These are phyloP conservation scores for Leucoraja erinaceus DNA, from an alignment of 2,113 vertebrate genomes.

Conservation along the genomic window DNA sequence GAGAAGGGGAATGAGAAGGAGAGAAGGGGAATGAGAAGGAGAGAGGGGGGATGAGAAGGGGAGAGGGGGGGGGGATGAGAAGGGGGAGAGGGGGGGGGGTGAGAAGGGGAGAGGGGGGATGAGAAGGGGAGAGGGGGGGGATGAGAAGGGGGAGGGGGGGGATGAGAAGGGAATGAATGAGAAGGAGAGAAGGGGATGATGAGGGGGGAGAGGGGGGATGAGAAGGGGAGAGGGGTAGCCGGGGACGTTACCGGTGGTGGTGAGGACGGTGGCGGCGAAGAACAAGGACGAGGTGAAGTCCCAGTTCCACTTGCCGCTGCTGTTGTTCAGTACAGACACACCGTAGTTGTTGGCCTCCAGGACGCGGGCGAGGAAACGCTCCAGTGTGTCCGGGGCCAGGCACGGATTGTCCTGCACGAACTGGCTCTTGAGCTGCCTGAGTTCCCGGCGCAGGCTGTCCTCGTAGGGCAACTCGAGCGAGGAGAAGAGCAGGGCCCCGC, in stretches of 20 bases:
- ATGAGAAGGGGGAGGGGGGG: too few species aligned
- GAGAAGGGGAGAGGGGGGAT: accelerated
- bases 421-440: conserved; percentile 69
- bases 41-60: too few species aligned
- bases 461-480: conserved; percentile 91
- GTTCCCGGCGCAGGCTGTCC: conserved; percentile 78
- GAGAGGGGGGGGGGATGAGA: too few species aligned
- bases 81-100: too few species aligned
- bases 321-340: conserved; percentile 86
- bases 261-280: conserved; percentile 90
- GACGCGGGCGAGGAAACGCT: conserved; percentile 73
- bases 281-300: conserved; percentile 93
- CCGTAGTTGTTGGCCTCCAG: conserved; percentile 90
- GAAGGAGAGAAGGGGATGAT: too few species aligned
- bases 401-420: conserved; percentile 81
- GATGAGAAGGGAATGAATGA: too few species aligned
- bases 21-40: too few species aligned
- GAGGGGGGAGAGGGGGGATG: too few species aligned
- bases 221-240: too few species aligned
- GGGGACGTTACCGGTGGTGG: conserved; percentile 75
- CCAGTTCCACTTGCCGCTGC: conserved; percentile 88
- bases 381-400: conserved; percentile 74
- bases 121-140: neutral
- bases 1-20: too few species aligned
- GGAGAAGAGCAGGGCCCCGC: conserved; percentile 91